These are phyloP conservation scores for Melanocharis versteri DNA, from an alignment of 2,113 vertebrate species.

Conservation along the genomic window DNA sequence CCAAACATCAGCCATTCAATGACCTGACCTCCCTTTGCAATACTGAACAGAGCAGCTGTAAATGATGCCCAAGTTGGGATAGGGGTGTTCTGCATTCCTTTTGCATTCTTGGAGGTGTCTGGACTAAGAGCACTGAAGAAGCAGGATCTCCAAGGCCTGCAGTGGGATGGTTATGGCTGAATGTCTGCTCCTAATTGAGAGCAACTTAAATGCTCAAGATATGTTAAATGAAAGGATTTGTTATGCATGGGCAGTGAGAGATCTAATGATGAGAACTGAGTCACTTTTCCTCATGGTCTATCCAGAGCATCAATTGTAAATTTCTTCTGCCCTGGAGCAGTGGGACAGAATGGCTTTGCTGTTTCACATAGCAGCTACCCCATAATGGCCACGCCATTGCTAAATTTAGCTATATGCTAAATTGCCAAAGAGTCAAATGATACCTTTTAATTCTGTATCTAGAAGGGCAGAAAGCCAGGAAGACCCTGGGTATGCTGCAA, in stretches of 20 bases:
- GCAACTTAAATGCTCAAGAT: not conserved
- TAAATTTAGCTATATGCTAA: not conserved
- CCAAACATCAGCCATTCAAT: not conserved
- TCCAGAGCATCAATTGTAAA: not conserved
- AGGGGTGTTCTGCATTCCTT: not conserved
- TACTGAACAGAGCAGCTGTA: not conserved
- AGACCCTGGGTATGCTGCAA: not conserved
- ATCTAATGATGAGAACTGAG: not conserved
- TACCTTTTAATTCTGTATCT: not conserved
- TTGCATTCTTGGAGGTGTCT: not conserved
- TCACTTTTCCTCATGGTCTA: not conserved
- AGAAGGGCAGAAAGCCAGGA: not conserved
- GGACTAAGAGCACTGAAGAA: not conserved
- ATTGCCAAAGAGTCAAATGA: not conserved
- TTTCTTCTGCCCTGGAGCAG: slow-evolving; percentile 2
- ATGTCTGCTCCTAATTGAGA: not conserved
- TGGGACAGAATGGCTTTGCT: not conserved
- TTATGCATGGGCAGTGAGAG: not conserved
- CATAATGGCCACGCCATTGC: not conserved
- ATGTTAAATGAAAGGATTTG: not conserved
- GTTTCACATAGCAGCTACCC: not conserved
- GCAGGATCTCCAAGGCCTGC: not conserved
- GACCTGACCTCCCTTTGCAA: not conserved
- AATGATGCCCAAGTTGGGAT: not conserved
- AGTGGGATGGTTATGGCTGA: not conserved